Percentiles rank a stretch among this genome's conserved stretches.
These are phyloP conservation scores for Petroica traversi DNA, from an alignment of 2,113 vertebrate species.

Conservation along the genomic window DNA sequence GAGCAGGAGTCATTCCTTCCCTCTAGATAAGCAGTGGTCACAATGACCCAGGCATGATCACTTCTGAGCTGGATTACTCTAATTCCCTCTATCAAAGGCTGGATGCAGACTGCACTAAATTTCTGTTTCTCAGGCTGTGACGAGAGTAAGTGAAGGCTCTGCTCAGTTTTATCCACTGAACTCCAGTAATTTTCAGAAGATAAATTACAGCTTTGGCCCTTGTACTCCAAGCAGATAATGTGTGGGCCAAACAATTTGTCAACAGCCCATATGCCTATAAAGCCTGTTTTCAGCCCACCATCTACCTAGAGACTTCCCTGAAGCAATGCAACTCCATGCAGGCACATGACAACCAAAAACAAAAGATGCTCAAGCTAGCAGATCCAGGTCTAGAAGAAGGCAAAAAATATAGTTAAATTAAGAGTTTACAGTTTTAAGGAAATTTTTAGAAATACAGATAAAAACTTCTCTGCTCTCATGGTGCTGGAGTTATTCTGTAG, in stretches of 20 bases:
- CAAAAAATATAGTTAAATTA: background rate
- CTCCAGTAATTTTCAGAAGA: background rate
- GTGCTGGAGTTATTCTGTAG: background rate
- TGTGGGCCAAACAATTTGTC: background rate
- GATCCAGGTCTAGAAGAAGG: too few relatives aligned
- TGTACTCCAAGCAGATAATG: background rate
- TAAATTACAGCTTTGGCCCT: background rate
- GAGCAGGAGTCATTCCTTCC: background rate
- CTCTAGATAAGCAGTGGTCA: slow-evolving; percentile 27
- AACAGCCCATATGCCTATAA: background rate
- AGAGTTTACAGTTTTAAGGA: background rate
- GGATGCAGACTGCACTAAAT: background rate
- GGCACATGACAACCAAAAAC: too few relatives aligned
- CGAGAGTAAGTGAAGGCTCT: background rate
- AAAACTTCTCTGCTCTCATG: background rate
- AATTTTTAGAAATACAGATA: background rate
- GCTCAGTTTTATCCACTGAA: background rate
- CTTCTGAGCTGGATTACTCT: background rate
- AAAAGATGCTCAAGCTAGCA: too few relatives aligned
- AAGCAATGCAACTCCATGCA: background rate
- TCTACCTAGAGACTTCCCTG: background rate
- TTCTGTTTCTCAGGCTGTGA: background rate
- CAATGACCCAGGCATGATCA: background rate
- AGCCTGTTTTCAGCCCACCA: background rate
- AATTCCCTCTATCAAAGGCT: background rate